A percentile compares a stretch with the other conserved stretches of the same genome.
Conservation (phyloP, 2,888 invertebrate genomes). For the Sinhomidia bicolor region DNA sequence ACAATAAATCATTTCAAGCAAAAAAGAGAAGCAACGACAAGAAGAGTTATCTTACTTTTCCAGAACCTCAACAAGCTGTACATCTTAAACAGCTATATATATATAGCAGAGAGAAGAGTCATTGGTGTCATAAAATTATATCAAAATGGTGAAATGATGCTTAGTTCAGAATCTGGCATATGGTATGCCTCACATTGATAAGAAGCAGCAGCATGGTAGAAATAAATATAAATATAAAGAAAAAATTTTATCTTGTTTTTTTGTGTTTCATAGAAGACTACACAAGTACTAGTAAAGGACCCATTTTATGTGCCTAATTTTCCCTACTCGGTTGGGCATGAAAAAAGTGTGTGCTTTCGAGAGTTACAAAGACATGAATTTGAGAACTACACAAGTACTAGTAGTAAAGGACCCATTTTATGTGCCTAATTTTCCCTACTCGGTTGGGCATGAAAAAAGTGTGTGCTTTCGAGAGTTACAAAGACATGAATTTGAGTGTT, state of each 20-base stretch:
- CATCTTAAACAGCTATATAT: neutral
- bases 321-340: neutral
- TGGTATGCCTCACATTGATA: neutral
- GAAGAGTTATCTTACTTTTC: neutral
- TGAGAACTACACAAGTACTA: neutral
- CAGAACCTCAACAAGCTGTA: neutral
- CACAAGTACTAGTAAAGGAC: neutral
- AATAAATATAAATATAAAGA: neutral
- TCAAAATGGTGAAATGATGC: neutral
- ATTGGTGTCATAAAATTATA: neutral
- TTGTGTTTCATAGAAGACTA: neutral
- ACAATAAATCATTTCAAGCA: constrained; percentile 7
- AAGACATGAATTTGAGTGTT: constrained; percentile 32
- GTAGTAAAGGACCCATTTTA: neutral
- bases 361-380: constrained; percentile 20
- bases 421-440: constrained; percentile 3
- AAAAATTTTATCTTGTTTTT: neutral
- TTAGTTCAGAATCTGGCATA: neutral
- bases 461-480: neutral
- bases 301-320: constrained; percentile 3
- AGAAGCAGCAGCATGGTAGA: neutral
- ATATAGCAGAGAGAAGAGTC: too few relatives aligned
- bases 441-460: constrained; percentile 6
- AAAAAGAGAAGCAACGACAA: neutral
- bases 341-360: constrained; percentile 10